phyloP scores from a whole-genome alignment of 1,140 invertebrate genomes.

The Episyrphus balteatus region DNA sequence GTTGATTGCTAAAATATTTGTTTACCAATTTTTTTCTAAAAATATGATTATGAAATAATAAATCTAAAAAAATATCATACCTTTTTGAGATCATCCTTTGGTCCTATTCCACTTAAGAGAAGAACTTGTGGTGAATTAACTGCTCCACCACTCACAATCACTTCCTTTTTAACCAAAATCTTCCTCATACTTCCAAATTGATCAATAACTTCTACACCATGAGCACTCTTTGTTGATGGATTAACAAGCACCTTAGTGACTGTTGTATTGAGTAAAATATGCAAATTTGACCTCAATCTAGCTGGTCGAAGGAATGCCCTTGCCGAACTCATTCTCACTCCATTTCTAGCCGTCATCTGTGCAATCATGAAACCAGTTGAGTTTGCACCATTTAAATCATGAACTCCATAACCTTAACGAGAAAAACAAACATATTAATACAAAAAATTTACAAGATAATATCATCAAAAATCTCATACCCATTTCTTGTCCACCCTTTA shows the following conservation, averaged over 20 bases:
- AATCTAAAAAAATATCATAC: constrained; percentile 13
- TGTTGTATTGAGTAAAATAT: constrained; percentile 65
- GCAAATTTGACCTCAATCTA: constrained; percentile 55
- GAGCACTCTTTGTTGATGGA: constrained; percentile 40
- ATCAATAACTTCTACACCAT: constrained; percentile 45
- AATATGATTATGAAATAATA: too few species aligned
- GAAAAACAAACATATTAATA: neutral
- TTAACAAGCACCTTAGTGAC: constrained; percentile 60
- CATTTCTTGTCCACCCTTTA: constrained; percentile 72
- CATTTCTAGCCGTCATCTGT: constrained; percentile 80
- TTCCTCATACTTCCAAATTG: constrained; percentile 44
- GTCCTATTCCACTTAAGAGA: constrained; percentile 71
- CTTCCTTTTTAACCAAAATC: constrained; percentile 62
- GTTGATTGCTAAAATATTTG: too few species aligned
- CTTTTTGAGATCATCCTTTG: constrained; percentile 54
- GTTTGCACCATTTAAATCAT: constrained; percentile 74
- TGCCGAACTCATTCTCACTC: constrained; percentile 69
- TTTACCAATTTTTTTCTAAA: too few species aligned
- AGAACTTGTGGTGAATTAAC: constrained; percentile 76
- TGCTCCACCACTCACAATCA: constrained; percentile 60
- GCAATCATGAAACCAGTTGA: constrained; percentile 72
- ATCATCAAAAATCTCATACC: constrained; percentile 25
- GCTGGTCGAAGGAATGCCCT: constrained; percentile 75
- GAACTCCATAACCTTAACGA: constrained; percentile 56
- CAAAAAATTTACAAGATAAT: too few species aligned